A percentile compares a stretch with the other conserved stretches of the same genome.
Conservation (phyloP, 2,888 invertebrate species). For the Perdita meconis region DNA sequence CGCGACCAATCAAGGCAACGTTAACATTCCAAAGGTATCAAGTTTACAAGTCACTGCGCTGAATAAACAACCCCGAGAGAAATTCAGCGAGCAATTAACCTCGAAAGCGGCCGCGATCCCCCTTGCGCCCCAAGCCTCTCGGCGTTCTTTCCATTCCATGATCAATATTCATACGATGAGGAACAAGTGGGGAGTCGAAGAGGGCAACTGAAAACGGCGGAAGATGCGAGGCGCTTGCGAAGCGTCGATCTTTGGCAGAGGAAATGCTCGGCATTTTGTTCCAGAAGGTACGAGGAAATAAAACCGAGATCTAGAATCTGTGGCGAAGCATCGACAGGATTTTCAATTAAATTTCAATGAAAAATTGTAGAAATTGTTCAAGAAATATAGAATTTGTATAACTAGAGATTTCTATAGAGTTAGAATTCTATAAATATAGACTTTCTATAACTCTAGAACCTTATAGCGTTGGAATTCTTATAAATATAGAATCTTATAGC, state of each 20-base stretch:
- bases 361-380: conserved; percentile 1
- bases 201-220: not conserved
- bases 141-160: not conserved
- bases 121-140: no score
- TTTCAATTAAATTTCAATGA: conserved; percentile 26
- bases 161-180: conserved; percentile 13
- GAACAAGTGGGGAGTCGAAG: not conserved
- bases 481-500: no score
- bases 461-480: no score
- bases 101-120: not conserved
- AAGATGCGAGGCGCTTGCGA: conserved; percentile 13
- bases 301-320: no score
- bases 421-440: no score
- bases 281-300: conserved; percentile 63
- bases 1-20: not conserved
- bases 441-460: no score
- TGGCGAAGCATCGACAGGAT: not conserved
- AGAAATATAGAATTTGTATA: not conserved
- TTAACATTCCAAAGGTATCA: not conserved
- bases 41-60: not conserved
- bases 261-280: conserved; percentile 55
- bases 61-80: not conserved
- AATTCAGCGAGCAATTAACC: conserved; percentile 39
- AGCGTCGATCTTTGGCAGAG: conserved; percentile 35
- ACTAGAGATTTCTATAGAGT: no score